These are phyloP conservation scores for Epinotia ramella DNA, from an alignment of 2,888 invertebrate genomes.

Conservation along the genomic window DNA sequence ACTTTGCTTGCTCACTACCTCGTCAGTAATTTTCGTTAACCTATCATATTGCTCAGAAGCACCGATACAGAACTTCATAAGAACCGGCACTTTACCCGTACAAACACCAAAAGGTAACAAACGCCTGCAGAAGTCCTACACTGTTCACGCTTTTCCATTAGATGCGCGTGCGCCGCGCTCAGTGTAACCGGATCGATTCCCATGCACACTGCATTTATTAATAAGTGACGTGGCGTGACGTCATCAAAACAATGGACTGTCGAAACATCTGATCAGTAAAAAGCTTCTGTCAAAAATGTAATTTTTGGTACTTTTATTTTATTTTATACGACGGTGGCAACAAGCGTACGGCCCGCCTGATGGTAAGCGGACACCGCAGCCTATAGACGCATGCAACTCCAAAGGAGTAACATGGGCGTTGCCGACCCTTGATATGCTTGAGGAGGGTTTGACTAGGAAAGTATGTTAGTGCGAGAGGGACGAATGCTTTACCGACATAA, in stretches of 20 bases:
- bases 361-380: no score
- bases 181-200: conserved; percentile 24
- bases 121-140: not conserved
- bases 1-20: not conserved
- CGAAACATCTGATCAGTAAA: not conserved
- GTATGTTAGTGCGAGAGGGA: no score
- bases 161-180: not conserved
- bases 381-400: no score
- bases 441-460: no score
- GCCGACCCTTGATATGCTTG: no score
- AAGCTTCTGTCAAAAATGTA: no score
- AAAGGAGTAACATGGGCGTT: no score
- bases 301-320: no score
- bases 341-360: no score
- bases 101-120: not conserved
- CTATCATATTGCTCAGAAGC: conserved; percentile 16
- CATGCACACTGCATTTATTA: conserved; percentile 17
- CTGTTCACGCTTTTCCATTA: not conserved
- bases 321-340: no score
- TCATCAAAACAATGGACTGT: conserved; percentile 15
- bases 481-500: no score
- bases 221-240: conserved; percentile 2
- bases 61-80: conserved; percentile 1
- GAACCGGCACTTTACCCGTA: not conserved
- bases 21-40: not conserved